phyloP scores from a whole-genome alignment of 2,113 vertebrate genomes.

The Neolamprologus sp. region DNA sequence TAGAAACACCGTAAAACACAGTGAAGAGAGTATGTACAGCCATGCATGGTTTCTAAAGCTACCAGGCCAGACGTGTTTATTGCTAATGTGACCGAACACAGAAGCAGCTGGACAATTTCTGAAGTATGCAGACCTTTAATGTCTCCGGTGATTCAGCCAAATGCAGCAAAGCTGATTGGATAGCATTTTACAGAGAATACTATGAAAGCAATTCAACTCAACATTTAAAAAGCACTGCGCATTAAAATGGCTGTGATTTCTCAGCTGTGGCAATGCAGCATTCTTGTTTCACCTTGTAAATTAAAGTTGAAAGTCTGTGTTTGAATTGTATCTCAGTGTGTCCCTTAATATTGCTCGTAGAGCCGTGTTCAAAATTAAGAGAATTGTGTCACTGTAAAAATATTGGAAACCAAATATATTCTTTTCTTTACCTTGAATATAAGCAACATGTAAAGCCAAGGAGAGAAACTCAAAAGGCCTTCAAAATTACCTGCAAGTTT shows the following conservation, averaged over 20 bases:
- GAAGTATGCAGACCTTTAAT: not conserved
- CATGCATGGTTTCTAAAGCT: not conserved
- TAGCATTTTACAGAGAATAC: not conserved
- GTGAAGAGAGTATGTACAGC: not conserved
- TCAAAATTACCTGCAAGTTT: not conserved
- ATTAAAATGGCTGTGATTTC: not conserved
- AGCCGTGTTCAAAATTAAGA: not conserved
- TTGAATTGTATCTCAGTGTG: not conserved
- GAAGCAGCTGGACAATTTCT: not conserved
- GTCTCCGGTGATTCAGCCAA: not conserved
- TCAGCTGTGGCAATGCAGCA: not conserved
- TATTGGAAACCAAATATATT: not conserved
- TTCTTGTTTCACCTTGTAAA: not conserved
- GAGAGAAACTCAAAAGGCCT: not conserved
- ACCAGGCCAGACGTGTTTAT: not conserved
- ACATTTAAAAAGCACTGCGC: not conserved
- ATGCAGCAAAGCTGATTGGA: not conserved
- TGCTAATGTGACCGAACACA: not conserved
- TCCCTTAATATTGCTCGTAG: not conserved
- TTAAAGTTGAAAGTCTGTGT: not conserved
- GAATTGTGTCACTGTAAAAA: not conserved
- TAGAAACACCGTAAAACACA: not conserved
- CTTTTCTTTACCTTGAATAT: not conserved
- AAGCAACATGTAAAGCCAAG: not conserved
- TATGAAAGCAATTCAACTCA: not conserved